Conservation (phyloP, 2,888 invertebrate species). For the Automeris io region DNA sequence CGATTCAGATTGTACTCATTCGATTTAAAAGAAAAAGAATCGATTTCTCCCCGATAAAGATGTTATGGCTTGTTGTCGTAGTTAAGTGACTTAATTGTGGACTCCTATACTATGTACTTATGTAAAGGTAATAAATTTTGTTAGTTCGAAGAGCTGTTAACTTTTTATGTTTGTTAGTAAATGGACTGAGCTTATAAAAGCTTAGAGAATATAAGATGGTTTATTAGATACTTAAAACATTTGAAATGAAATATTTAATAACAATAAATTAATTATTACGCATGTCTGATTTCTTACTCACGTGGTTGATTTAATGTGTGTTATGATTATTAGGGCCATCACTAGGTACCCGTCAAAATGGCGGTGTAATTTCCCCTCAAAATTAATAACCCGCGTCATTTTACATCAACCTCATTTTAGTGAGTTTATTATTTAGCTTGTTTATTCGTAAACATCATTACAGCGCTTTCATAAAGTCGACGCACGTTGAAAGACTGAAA, state of each 20-base stretch:
- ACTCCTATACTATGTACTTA: slow-evolving; percentile 56
- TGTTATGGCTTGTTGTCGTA: slow-evolving; percentile 66
- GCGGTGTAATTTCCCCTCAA: slow-evolving; percentile 56
- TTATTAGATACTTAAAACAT: neutral
- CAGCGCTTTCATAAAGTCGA: slow-evolving; percentile 62
- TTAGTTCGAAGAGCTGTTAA: slow-evolving; percentile 31
- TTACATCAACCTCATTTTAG: slow-evolving; percentile 62
- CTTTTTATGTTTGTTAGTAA: slow-evolving; percentile 9
- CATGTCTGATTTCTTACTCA: slow-evolving; percentile 11
- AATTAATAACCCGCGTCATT: slow-evolving; percentile 61
- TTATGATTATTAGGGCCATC: slow-evolving; percentile 28
- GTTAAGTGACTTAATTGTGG: slow-evolving; percentile 67
- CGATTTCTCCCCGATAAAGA: slow-evolving; percentile 64
- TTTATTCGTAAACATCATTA: slow-evolving; percentile 59
- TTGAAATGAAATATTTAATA: no score
- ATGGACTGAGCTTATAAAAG: slow-evolving; percentile 2
- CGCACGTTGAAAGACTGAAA: slow-evolving; percentile 68
- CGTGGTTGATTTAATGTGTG: slow-evolving; percentile 25
- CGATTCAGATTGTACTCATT: slow-evolving; percentile 64
- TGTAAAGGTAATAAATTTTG: slow-evolving; percentile 37
- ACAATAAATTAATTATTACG: neutral
- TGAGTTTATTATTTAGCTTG: slow-evolving; percentile 63
- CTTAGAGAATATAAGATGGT: neutral
- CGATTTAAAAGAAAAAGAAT: slow-evolving; percentile 68
- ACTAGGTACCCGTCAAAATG: slow-evolving; percentile 42